Percentiles rank a stretch among this genome's conserved stretches.
Conservation (phyloP, 2,888 invertebrate genomes). For the Andrena camellia region DNA sequence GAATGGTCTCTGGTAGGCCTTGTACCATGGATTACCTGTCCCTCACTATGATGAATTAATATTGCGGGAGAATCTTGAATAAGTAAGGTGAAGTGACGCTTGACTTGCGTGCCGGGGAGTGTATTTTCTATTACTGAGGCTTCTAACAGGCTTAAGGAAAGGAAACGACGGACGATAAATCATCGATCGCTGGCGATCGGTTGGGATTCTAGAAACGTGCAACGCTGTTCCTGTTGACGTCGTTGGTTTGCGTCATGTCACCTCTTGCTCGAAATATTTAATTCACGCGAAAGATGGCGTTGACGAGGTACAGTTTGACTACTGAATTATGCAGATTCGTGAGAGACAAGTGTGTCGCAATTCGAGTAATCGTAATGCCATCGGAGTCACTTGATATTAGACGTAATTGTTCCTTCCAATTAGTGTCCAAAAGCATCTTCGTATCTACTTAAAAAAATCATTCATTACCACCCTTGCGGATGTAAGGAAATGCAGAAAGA, state of each 20-base stretch:
- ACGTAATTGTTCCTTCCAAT: no score
- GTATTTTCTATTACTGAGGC: neutral
- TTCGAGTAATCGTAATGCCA: neutral
- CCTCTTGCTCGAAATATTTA: slow-evolving; percentile 67
- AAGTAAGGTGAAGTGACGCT: no score
- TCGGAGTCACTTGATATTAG: neutral
- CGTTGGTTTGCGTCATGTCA: slow-evolving; percentile 64
- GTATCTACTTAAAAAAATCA: neutral
- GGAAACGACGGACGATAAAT: slow-evolving; percentile 44
- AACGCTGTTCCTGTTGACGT: slow-evolving; percentile 62
- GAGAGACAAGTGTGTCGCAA: neutral
- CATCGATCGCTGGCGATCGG: slow-evolving; percentile 34
- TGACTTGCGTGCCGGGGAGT: no score
- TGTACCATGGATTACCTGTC: no score
- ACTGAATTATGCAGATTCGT: slow-evolving; percentile 23
- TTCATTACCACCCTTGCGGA: neutral
- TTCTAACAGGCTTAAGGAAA: slow-evolving; percentile 5
- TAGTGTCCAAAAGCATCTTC: neutral
- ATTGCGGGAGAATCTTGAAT: no score
- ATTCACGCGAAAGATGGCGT: slow-evolving; percentile 33
- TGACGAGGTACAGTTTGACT: slow-evolving; percentile 3
- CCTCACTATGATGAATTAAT: no score
- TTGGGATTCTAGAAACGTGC: slow-evolving; percentile 58
- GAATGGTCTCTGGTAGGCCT: no score
- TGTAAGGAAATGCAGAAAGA: neutral